Percentiles rank a stretch among this genome's conserved stretches.
Evolutionary conservation across 2,888 invertebrate species (phyloP).

Genomic region (Teinopalpus imperialis): DNA sequence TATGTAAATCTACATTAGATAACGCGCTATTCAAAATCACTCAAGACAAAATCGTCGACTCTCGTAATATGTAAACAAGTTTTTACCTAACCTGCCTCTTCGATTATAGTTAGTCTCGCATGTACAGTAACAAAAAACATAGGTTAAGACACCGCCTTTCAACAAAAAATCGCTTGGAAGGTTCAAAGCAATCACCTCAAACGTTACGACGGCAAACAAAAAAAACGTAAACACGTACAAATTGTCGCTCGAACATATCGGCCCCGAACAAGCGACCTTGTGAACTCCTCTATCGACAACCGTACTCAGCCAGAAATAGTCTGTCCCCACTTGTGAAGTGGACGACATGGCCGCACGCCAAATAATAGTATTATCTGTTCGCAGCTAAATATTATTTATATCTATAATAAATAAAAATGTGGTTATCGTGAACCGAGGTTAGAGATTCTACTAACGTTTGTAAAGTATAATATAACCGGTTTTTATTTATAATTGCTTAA

Average conservation of each 20-base stretch:
- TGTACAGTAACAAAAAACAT: not conserved
- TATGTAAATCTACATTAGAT: too few relatives aligned
- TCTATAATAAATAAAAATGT: constrained; percentile 8
- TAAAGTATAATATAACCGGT: too few relatives aligned
- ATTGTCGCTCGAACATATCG: constrained; percentile 7
- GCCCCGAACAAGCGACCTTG: constrained; percentile 22
- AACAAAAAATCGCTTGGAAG: constrained; percentile 3
- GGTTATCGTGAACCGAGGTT: too few relatives aligned
- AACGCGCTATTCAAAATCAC: too few relatives aligned
- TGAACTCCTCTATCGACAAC: constrained; percentile 25
- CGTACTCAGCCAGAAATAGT: constrained; percentile 34
- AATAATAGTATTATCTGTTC: constrained; percentile 37
- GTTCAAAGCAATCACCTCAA: constrained; percentile 14
- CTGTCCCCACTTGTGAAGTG: constrained; percentile 38
- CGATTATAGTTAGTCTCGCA: not conserved
- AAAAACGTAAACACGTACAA: constrained; percentile 13
- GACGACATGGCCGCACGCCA: constrained; percentile 35
- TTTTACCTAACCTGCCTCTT: not conserved
- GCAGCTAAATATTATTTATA: constrained; percentile 22
- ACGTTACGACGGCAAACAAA: not conserved
- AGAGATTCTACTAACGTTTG: too few relatives aligned
- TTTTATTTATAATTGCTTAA: too few relatives aligned
- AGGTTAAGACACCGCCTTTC: not conserved
- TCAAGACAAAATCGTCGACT: too few relatives aligned
- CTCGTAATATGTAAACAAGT: constrained; percentile 3